Percentiles rank a stretch among this genome's conserved stretches.
These are phyloP conservation scores for Rana temporaria DNA, from an alignment of 2,113 vertebrate genomes.

Conservation along the genomic window DNA sequence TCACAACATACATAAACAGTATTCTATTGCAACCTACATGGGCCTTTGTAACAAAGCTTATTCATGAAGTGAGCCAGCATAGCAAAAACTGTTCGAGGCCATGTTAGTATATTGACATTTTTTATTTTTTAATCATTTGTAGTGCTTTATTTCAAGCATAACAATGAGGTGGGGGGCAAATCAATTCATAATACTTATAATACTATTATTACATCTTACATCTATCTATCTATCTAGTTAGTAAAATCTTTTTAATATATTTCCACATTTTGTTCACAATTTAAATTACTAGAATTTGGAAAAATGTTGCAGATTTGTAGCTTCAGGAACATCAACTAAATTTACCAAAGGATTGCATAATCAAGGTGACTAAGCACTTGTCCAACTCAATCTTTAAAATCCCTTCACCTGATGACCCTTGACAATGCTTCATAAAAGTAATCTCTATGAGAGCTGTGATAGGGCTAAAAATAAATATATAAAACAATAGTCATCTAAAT, in stretches of 20 bases:
- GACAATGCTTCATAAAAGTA: neutral
- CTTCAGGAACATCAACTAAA: neutral
- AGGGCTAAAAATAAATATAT: too few species aligned
- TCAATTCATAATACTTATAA: too few species aligned
- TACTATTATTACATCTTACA: too few species aligned
- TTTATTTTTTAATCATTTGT: neutral
- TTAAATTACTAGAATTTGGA: neutral
- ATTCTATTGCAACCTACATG: neutral
- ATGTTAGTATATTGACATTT: neutral
- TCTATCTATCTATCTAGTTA: too few species aligned
- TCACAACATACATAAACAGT: conserved; percentile 12
- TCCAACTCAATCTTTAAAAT: neutral
- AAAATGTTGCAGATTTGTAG: neutral
- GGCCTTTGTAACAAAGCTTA: conserved; percentile 1
- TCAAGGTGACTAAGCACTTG: neutral
- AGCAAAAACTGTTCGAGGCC: too few species aligned
- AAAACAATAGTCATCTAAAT: too few species aligned
- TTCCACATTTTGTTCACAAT: too few species aligned
- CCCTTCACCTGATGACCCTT: neutral
- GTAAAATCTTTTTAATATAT: too few species aligned
- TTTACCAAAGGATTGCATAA: neutral
- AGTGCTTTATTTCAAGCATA: too few species aligned
- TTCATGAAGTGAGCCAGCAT: conserved; percentile 2
- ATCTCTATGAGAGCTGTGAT: too few species aligned
- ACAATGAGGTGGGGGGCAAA: too few species aligned